These are phyloP conservation scores for Xenus cinereus DNA, from an alignment of 2,113 vertebrate species.

Conservation along the genomic window DNA sequence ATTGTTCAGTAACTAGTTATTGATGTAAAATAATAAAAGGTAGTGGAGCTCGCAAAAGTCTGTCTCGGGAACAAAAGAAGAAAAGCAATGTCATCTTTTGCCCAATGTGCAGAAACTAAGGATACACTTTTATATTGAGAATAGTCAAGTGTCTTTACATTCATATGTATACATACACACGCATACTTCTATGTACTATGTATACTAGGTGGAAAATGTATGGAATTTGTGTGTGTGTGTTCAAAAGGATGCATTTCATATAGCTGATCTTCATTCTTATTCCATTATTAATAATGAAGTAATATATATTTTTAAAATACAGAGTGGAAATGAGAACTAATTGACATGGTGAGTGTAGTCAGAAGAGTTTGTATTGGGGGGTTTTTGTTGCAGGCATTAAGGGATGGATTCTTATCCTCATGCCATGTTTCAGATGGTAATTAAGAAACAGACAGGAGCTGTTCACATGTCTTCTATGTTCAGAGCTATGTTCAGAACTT, in stretches of 20 bases:
- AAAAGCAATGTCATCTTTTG: not conserved
- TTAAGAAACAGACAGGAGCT: not conserved
- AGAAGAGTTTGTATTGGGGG: not conserved
- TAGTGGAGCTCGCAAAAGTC: not conserved
- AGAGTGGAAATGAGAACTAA: not conserved
- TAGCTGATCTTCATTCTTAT: not conserved
- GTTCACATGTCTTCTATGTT: not conserved
- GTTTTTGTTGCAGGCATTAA: not conserved
- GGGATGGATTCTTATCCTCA: not conserved
- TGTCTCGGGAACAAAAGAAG: not conserved
- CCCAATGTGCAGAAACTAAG: not conserved
- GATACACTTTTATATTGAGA: not conserved
- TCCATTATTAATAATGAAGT: not conserved
- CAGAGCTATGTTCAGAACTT: too few relatives aligned
- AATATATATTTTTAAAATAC: too few relatives aligned
- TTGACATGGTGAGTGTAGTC: not conserved
- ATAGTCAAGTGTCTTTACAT: not conserved
- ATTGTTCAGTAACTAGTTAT: not conserved
- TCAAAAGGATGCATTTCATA: not conserved
- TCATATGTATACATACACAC: rapidly evolving
- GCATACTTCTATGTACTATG: not conserved
- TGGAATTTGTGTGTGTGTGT: not conserved
- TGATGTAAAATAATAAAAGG: not conserved
- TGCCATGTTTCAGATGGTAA: not conserved
- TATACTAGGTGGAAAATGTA: too few relatives aligned